A percentile compares a stretch with the other conserved stretches of the same genome.
These are phyloP conservation scores for Chloroceryle aenea DNA, from an alignment of 2,113 vertebrate genomes.

Conservation along the genomic window DNA sequence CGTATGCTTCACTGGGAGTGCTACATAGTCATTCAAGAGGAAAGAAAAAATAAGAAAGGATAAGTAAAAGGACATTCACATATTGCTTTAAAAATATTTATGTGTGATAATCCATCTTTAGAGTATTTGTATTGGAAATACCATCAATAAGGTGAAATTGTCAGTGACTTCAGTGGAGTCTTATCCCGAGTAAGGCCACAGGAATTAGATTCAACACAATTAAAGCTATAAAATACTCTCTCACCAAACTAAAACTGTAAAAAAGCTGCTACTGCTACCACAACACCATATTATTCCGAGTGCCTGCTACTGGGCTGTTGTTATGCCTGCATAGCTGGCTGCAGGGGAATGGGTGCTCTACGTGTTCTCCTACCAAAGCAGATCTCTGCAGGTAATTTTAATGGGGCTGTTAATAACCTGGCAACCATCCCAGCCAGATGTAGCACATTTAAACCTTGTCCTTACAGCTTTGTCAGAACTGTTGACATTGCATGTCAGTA, in stretches of 20 bases:
- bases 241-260: background rate
- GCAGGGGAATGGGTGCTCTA: background rate
- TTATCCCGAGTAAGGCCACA: background rate
- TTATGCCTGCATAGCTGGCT: background rate
- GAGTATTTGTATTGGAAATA: background rate
- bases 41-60: background rate
- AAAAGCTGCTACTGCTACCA: background rate
- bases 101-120: background rate
- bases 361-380: background rate
- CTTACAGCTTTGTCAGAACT: slow-evolving; percentile 68
- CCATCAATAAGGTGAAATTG: background rate
- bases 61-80: background rate
- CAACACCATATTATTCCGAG: background rate
- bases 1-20: background rate
- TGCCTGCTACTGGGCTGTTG: background rate
- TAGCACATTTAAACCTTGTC: slow-evolving; percentile 59
- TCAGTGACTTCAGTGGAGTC: background rate
- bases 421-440: slow-evolving; percentile 69
- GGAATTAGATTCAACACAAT: background rate
- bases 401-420: slow-evolving; percentile 71
- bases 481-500: slow-evolving; percentile 65
- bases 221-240: background rate
- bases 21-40: background rate
- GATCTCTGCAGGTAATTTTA: slow-evolving; percentile 68
- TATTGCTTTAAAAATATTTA: background rate